Base-by-base conservation (phyloP, 2,797 vertebrate species). In the Oreochromis grahami region DNA sequence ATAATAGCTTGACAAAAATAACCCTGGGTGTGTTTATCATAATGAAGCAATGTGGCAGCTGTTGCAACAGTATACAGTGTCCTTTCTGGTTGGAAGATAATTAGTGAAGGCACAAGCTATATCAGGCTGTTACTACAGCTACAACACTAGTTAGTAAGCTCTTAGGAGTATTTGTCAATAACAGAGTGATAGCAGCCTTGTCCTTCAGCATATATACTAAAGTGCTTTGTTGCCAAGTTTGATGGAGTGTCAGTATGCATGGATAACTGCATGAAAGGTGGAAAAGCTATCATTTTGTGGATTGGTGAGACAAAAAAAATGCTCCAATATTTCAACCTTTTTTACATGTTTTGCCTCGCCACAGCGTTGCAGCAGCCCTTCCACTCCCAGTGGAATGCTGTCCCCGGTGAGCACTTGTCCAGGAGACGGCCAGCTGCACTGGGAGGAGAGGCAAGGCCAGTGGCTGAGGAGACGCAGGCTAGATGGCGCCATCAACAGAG, bases 401-500 rank as follows among this genome's bases (percentile, higher is more conserved):
- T 98, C 97, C 29, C 98, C 98, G 8, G 93, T 97, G 11, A 96
- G 97, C n/a, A 81, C 95, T 1, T 95, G 96, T 65, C 96, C 96
- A 0, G 89, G 86, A 0, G 96, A 96, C 8, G 93, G 96, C 0
- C 95, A 96, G 50, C 94, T 97, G 4, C 95, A 96, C 80, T 98
- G 97, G 98, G 98, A 98, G 82, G 98, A 98, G 87, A 96, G 95
- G 10, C 98, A 99, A 91, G 99, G 98, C 48, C 98, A 99, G 94
- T 99, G 99, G 99, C 95, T 99, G 60, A 97, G 99, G 88, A 96
- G 99, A 21, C 97, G 99, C 14, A 92, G 99, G 77, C 96, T 99
- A 26, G 99, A 99, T 4, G 99, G 99, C 6, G 98, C 99, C 8
- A 99, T 99, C 84, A 99, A 99, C 94, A 96, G 98, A 81, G 98